Evolutionary conservation across 1,140 invertebrate species (phyloP), one percentile per base, ranked within the genome.

Genomic region (Melanaphis sacchari): DNA sequence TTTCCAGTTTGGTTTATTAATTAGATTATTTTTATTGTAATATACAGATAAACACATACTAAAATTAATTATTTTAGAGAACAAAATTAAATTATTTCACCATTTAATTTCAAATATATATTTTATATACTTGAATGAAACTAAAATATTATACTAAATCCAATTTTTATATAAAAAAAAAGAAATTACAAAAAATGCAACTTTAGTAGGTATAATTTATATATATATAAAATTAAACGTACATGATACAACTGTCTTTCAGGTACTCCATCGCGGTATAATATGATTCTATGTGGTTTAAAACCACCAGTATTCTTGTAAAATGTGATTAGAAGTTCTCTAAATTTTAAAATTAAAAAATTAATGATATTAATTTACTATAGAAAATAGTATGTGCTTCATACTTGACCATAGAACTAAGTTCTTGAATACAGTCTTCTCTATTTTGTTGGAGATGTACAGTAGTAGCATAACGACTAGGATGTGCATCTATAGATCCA

Each of bases 401-500:
- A 96, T 95, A 96, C 96, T 97, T 97, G 93, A 99, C 99, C 99
- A 99, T 99, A 94, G 98, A 98, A 95, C 98, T 98, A 94, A 99
- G 96, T 96, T 99, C 99, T 95, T 99, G 98, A 94, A 99, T 99
- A 94, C 99, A 99, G 96, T 99, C 99, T 95, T 99, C 98, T 94
- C 99, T 96, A 95, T 99, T 99, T 95, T 99, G 98, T 95, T 99
- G 99, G 81, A 99, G 99, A 90, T 99, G 96, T 54, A 99, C 99
- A 24, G 99, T 99, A 91, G 99, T 99, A 54, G 99, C 99, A 96
- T 99, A 99, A 40, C 99, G 97, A 94, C 98, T 99, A 18, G 99
- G 99, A 96, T 99, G 99, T 93, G 99, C 99, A 96, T 99, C 99
- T 99, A 99, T 99, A 87, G 98, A 99, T 89, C 99, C 99, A 5